Conservation (phyloP, 2,888 invertebrate species). For the Tipula vernalis region DNA sequence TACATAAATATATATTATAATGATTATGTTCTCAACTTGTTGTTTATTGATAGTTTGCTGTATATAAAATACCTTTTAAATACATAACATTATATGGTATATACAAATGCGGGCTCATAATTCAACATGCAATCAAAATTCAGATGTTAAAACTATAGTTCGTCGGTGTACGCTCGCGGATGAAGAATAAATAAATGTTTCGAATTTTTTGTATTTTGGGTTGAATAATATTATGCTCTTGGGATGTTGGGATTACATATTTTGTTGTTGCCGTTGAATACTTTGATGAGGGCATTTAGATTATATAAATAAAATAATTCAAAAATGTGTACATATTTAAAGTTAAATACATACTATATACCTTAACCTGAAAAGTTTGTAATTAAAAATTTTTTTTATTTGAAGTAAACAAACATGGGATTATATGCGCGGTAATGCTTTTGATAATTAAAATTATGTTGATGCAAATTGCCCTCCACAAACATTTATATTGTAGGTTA, state of each 20-base stretch:
- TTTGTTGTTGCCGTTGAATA: background rate
- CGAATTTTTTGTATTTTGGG: background rate
- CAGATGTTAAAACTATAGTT: background rate
- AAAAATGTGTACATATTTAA: background rate
- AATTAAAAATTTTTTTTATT: background rate
- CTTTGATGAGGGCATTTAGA: background rate
- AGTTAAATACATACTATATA: background rate
- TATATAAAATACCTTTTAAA: background rate
- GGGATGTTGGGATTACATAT: background rate
- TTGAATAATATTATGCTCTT: background rate
- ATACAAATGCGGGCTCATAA: background rate
- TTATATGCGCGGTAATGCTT: background rate
- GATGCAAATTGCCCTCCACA: background rate
- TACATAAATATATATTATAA: background rate
- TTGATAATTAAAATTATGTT: background rate
- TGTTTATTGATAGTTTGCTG: background rate
- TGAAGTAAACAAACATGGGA: background rate
- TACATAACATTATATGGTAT: background rate
- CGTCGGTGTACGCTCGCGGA: background rate
- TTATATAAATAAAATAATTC: background rate
- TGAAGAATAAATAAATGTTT: background rate
- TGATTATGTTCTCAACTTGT: conserved; percentile 4
- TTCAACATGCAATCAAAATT: background rate
- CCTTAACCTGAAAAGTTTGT: background rate
- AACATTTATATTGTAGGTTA: background rate